phyloP scores from a whole-genome alignment of 1,140 invertebrate species.

The Pachypeltis micranthus region DNA sequence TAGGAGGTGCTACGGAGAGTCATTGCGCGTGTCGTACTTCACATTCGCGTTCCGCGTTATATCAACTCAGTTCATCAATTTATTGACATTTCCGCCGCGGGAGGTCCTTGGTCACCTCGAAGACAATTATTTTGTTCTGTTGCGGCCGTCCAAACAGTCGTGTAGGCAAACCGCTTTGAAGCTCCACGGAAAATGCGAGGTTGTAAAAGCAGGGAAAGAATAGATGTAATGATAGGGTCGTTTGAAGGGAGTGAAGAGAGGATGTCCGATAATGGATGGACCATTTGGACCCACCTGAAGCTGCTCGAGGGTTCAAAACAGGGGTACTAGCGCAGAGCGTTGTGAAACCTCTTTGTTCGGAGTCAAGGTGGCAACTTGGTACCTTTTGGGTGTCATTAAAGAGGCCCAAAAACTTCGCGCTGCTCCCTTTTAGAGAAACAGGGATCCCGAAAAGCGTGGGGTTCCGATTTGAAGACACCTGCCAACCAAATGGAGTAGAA shows the following conservation, averaged over 20 bases:
- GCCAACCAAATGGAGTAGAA: conserved; percentile 1
- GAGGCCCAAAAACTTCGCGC: neutral
- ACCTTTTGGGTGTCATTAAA: conserved; percentile 1
- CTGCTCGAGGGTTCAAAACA: neutral
- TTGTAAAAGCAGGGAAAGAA: neutral
- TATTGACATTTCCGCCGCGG: no score
- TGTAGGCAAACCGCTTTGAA: neutral
- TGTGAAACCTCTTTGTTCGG: neutral
- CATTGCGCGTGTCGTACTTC: no score
- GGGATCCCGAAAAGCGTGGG: neutral
- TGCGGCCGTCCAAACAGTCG: neutral
- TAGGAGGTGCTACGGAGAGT: no score
- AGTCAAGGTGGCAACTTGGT: conserved; percentile 3
- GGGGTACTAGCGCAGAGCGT: neutral
- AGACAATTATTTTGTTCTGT: neutral
- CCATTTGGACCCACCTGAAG: conserved; percentile 5
- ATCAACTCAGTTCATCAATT: no score
- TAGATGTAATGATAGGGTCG: neutral
- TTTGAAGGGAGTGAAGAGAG: neutral
- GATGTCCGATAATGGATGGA: conserved; percentile 5
- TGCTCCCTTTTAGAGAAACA: neutral
- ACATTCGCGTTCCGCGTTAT: no score
- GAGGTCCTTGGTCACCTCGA: neutral
- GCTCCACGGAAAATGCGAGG: neutral
- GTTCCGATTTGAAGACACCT: neutral